A percentile compares a stretch with the other conserved stretches of the same genome.
Conservation (phyloP, 2,797 vertebrate genomes). For the Liasis olivaceus region DNA sequence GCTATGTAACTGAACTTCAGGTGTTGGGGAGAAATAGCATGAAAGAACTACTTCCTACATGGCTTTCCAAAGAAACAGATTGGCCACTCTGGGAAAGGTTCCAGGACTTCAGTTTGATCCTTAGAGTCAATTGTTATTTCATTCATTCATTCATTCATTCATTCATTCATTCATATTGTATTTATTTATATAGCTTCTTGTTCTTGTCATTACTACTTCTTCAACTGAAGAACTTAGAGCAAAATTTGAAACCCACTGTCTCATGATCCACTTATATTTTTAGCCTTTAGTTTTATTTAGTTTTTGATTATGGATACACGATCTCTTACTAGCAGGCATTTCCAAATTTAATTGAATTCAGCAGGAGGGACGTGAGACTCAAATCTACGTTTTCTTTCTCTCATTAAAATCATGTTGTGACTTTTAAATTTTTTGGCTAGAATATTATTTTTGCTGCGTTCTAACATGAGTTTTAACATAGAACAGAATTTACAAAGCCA, state of each 20-base stretch:
- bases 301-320: background rate
- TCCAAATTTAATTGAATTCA: background rate
- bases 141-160: background rate
- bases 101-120: background rate
- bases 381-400: background rate
- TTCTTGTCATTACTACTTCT: background rate
- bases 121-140: background rate
- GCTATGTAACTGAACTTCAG: background rate
- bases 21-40: background rate
- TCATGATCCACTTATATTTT: background rate
- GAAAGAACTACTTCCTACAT: background rate
- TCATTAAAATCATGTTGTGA: background rate
- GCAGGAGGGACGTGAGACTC: background rate
- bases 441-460: background rate
- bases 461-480: background rate
- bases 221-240: background rate
- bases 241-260: background rate
- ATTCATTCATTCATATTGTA: background rate
- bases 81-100: background rate
- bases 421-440: background rate
- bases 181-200: background rate
- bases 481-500: background rate
- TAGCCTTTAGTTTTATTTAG: background rate
- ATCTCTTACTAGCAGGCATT: background rate
- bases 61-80: background rate